Base-by-base conservation (phyloP, 2,888 invertebrate genomes). In the Tanypteryx hageni region DNA sequence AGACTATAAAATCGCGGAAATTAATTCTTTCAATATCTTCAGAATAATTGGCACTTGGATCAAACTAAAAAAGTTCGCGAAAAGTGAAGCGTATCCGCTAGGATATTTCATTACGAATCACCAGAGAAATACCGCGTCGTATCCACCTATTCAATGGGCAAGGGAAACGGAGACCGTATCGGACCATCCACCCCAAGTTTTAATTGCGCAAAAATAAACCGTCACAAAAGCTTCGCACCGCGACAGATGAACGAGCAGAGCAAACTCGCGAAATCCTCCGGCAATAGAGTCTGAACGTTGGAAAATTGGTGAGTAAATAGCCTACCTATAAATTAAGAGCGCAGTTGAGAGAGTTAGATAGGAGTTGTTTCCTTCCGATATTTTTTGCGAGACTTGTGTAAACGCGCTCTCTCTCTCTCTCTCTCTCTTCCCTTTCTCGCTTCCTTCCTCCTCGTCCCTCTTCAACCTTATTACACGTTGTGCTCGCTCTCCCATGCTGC, bases 231-330 rank as follows among this genome's bases (percentile, higher is more conserved):
- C 27, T 27, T 68, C 68, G 22, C 68, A 22, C 64, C 64, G 64
- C 64, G 64, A 18, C 64, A n/a, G 2, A 13, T 22, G 76, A 27
- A 76, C 0, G 76, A 27, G 76, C 22, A 22, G 76, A 76, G 76
- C 76, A 76, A 76, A 76, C 76, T 31, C 56, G 64, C 16, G 64
- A 64, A n/a, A 64, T 64, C n/a, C 16, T 14, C 44, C 44, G 14
- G 56, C 4, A 57, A 83, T 16, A 56, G 16, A 16, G 31, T 9
- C 82, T 16, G 82, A 44, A 44, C 16, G n/a, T 0, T 18, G n/a
- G 83, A 44, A 18, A 83, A 83, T 83, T n/a, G 56, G 83, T 57
- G 83, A 57, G 56, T 56, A 83, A 83, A 57, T 83, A 83, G 83
- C 11, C 10, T 56, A 44, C 56, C 56, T 57, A 57, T 56, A 83